phyloP scores from a whole-genome alignment of 2,797 vertebrate genomes.

The Malacoctenus gilli region DNA sequence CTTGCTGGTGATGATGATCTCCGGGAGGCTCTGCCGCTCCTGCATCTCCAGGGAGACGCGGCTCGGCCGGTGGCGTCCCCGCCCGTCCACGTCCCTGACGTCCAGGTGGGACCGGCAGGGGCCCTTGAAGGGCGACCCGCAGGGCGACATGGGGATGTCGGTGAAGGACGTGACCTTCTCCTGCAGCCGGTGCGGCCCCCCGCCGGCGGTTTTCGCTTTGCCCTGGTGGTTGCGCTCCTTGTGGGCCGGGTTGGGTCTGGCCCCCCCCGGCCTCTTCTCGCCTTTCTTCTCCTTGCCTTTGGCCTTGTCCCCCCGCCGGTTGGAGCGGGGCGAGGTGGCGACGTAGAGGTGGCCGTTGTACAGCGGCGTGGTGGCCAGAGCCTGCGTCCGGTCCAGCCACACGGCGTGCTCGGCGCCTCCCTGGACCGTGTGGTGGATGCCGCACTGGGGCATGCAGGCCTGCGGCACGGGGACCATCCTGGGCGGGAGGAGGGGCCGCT shows the following conservation, averaged over 20 bases:
- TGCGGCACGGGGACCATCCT: slow-evolving; percentile 57
- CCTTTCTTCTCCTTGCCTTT: slow-evolving; percentile 64
- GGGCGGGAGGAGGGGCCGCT: slow-evolving; percentile 62
- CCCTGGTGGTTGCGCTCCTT: slow-evolving; percentile 57
- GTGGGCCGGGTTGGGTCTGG: slow-evolving; percentile 27
- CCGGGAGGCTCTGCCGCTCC: slow-evolving; percentile 62
- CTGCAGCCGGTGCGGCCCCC: slow-evolving; percentile 77
- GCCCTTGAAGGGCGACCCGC: slow-evolving; percentile 84
- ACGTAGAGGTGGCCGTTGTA: slow-evolving; percentile 75
- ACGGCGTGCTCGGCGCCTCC: slow-evolving; percentile 29
- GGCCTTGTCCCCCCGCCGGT: slow-evolving; percentile 51
- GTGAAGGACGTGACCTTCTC: slow-evolving; percentile 88
- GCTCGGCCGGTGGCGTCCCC: slow-evolving; percentile 42
- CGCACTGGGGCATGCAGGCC: slow-evolving; percentile 65
- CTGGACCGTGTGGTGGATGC: slow-evolving; percentile 64
- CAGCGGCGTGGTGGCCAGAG: slow-evolving; percentile 64
- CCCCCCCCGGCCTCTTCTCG: slow-evolving; percentile 52
- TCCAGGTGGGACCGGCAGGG: slow-evolving; percentile 83
- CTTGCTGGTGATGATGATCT: slow-evolving; percentile 76
- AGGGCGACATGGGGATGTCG: slow-evolving; percentile 85
- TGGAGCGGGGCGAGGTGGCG: slow-evolving; percentile 51
- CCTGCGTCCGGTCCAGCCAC: slow-evolving; percentile 74
- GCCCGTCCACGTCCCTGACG: slow-evolving; percentile 74
- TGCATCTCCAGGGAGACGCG: slow-evolving; percentile 66
- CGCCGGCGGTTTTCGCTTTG: slow-evolving; percentile 70